These are phyloP conservation scores for Passer domesticus DNA, from an alignment of 2,113 vertebrate species.

Conservation along the genomic window DNA sequence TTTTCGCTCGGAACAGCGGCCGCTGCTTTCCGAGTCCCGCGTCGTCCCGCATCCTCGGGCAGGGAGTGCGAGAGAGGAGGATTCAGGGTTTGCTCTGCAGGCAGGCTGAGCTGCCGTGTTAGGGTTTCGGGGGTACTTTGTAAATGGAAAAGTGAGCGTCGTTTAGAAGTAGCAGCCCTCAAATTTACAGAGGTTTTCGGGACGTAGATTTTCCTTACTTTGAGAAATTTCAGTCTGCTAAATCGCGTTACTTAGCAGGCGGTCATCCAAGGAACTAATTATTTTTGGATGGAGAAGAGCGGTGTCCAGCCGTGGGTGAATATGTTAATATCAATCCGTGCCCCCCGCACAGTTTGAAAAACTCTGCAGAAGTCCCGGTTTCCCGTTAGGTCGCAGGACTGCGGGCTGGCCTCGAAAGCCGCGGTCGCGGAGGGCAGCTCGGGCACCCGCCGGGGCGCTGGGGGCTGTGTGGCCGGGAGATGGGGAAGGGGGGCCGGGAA, in stretches of 20 bases:
- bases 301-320: background rate
- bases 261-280: background rate
- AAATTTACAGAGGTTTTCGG: background rate
- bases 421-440: background rate
- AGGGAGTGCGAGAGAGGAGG: background rate
- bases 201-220: background rate
- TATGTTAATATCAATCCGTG: background rate
- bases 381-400: background rate
- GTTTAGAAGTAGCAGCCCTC: background rate
- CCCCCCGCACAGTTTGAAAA: background rate
- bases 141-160: background rate
- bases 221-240: background rate
- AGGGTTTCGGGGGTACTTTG: background rate
- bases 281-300: background rate
- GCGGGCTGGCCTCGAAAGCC: background rate
- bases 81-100: background rate
- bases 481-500: background rate
- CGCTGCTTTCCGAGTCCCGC: background rate
- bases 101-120: background rate
- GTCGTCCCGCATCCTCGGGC: background rate
- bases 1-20: background rate
- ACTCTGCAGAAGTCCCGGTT: fast-evolving
- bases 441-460: background rate
- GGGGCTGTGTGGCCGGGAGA: background rate
- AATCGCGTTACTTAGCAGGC: background rate